Base-by-base conservation (phyloP, 2,113 vertebrate genomes). In the Cyphomyrus discorhynchus region DNA sequence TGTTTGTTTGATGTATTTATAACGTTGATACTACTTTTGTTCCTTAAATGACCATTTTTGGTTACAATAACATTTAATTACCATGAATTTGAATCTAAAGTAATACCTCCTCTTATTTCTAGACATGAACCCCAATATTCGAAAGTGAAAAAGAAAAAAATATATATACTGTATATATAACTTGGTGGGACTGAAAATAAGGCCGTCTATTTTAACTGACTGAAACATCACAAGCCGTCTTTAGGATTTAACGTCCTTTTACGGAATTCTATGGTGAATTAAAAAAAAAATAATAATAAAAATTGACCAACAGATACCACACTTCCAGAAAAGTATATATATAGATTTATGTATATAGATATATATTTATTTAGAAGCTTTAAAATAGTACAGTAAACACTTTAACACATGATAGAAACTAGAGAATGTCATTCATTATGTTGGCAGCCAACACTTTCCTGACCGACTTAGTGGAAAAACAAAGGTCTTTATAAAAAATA, bases 331-430 rank as follows among this genome's bases (percentile, higher is more conserved):
- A 97, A 97, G 96, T 95, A 95, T 95, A 95, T 97, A 96, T 97
- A 96, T 95, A 94, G 92, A 94, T 93, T 93, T 94, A 94, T 95
- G 90, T 91, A 95, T 96, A 96, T 96, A 97, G 97, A 97, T 96
- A 97, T 96, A 98, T 98, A 98, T 98, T 98, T 97, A 98, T 97
- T 97, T 97, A 96, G 95, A 98, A 98, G 96, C 95, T 97, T 98
- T 97, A 96, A 98, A 98, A 98, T 97, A 98, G 97, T 98, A 99
- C 97, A 98, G 96, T 98, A 98, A 98, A 99, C 97, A 99, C 97
- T 97, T 98, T 96, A 97, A 99, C 97, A 98, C 95, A 97, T 97
- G 97, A 97, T 98, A 98, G 97, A 99, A 99, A 98, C 97, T 98
- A 98, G 97, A 96, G 94, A 96, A 97, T 95, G 95, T 97, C 96